phyloP scores from a whole-genome alignment of 1,140 invertebrate genomes.

The Batillaria attramentaria region DNA sequence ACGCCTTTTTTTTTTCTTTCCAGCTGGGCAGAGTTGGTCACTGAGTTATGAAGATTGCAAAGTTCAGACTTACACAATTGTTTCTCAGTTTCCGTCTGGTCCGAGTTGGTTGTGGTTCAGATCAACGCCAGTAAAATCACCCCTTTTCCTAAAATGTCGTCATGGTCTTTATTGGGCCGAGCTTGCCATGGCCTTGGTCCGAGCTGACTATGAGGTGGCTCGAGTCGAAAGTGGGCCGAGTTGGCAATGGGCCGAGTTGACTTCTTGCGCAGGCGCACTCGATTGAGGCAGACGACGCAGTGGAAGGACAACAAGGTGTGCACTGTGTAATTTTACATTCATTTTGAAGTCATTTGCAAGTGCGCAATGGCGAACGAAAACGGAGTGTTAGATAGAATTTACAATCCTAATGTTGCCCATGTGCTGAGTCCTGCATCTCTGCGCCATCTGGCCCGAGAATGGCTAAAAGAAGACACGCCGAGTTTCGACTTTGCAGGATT shows the following conservation, averaged over 20 bases:
- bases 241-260: too few species aligned
- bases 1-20: too few species aligned
- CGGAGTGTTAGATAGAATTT: constrained; percentile 42
- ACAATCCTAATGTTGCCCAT: constrained; percentile 49
- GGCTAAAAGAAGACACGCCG: constrained; percentile 70
- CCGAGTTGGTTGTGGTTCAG: too few species aligned
- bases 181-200: too few species aligned
- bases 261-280: background rate
- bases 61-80: too few species aligned
- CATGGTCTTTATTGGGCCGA: background rate
- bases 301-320: background rate
- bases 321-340: background rate
- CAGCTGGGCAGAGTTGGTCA: too few species aligned
- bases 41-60: too few species aligned
- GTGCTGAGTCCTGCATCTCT: constrained; percentile 64
- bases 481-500: constrained; percentile 71
- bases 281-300: background rate
- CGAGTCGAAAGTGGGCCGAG: too few species aligned
- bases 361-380: constrained; percentile 27
- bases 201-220: too few species aligned
- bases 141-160: background rate
- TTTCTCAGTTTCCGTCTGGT: too few species aligned
- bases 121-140: background rate
- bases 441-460: constrained; percentile 62
- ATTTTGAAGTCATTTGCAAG: too few species aligned